phyloP scores from a whole-genome alignment of 2,797 vertebrate genomes.

The Gambusia yucatana region DNA sequence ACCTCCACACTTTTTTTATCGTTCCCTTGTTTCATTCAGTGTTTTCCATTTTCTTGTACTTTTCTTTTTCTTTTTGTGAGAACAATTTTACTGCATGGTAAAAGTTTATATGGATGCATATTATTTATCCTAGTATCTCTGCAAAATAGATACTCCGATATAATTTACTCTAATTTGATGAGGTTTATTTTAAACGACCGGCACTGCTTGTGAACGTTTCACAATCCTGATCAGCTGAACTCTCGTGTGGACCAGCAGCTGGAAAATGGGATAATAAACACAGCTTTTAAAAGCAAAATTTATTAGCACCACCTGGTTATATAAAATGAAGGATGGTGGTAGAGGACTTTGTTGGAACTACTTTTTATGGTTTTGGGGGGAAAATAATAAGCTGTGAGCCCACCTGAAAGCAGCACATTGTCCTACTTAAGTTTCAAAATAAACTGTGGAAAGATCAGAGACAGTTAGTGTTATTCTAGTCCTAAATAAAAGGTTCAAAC shows the following conservation, averaged over 20 bases:
- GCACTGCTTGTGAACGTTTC: background rate
- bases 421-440: background rate
- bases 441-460: background rate
- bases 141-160: background rate
- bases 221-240: background rate
- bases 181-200: background rate
- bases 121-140: background rate
- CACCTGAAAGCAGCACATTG: background rate
- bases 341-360: background rate
- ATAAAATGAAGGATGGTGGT: background rate
- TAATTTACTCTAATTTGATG: background rate
- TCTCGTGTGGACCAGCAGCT: background rate
- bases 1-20: background rate
- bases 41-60: background rate
- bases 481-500: background rate
- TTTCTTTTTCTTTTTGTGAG: too few relatives aligned
- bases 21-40: background rate
- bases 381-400: background rate
- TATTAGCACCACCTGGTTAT: background rate
- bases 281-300: background rate
- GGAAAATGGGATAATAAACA: background rate
- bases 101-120: background rate
- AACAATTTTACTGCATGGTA: background rate
- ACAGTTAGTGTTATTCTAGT: background rate
- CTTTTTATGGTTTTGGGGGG: background rate